Percentiles rank a stretch among this genome's conserved stretches.
phyloP scores from a whole-genome alignment of 37 sponge, comb jelly and placozoan species.

The Geodia barretti region DNA sequence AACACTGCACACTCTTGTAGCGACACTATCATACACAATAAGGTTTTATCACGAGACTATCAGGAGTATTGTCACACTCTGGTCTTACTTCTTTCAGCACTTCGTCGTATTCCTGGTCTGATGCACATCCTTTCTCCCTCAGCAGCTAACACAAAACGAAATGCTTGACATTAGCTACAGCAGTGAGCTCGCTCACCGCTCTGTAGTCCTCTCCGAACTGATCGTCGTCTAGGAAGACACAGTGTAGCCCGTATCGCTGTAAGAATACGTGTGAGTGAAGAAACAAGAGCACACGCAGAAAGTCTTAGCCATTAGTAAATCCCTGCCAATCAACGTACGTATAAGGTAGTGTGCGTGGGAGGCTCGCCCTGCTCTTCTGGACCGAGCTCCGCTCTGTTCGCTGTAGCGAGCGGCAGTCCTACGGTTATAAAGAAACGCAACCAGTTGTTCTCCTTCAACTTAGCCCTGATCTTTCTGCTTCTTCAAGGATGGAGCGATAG shows the following conservation, averaged over 20 bases:
- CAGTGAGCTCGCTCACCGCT: conserved; percentile 18
- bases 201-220: conserved; percentile 52
- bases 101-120: conserved; percentile 16
- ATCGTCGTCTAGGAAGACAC: conserved; percentile 27
- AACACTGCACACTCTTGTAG: too few species aligned
- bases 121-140: conserved; percentile 29
- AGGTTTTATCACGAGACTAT: too few species aligned
- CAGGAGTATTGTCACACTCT: too few species aligned
- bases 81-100: conserved; percentile 21
- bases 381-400: too few species aligned
- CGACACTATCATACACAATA: too few species aligned
- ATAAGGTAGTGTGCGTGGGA: not conserved
- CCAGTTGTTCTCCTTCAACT: too few species aligned
- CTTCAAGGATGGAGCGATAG: too few species aligned
- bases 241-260: conserved; percentile 51
- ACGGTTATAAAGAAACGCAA: too few species aligned
- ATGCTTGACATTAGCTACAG: not conserved
- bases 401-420: too few species aligned
- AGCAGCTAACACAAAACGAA: not conserved
- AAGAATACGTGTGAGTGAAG: conserved; percentile 68
- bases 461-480: too few species aligned
- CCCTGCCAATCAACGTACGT: conserved; percentile 27
- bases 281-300: conserved; percentile 59
- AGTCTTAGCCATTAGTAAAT: not conserved
- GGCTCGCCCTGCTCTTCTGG: conserved; percentile 34